Evolutionary conservation across 2,113 vertebrate species (phyloP).

Genomic region (Cettia cetti): DNA sequence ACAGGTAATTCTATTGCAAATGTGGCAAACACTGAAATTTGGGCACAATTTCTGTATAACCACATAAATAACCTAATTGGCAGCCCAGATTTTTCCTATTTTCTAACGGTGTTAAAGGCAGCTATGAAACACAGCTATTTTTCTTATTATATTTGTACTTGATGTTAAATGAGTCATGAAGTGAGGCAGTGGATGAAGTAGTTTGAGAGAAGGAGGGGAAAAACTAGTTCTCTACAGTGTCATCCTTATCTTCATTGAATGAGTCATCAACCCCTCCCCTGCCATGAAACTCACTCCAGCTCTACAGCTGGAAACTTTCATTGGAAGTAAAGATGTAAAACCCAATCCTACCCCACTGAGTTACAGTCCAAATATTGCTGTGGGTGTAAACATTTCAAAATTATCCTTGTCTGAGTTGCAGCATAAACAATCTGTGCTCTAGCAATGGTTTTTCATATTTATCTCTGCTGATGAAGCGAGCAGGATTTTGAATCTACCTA

Average conservation of each 20-base stretch:
- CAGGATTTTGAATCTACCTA: neutral
- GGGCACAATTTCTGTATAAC: neutral
- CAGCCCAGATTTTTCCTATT: neutral
- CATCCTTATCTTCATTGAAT: slow-evolving; percentile 7
- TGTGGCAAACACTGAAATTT: neutral
- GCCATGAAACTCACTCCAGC: neutral
- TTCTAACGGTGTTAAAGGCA: neutral
- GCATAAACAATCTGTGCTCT: neutral
- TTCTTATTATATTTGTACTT: slow-evolving; percentile 41
- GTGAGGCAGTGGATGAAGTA: slow-evolving; percentile 20
- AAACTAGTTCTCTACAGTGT: slow-evolving; percentile 11
- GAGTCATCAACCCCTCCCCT: slow-evolving; percentile 10
- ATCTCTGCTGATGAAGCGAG: neutral
- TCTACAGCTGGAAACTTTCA: neutral
- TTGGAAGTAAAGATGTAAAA: neutral
- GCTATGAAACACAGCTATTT: neutral
- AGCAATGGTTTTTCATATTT: neutral
- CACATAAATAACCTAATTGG: neutral
- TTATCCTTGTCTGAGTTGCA: neutral
- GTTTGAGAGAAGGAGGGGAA: neutral
- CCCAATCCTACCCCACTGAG: neutral
- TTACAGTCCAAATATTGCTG: neutral
- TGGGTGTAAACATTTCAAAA: neutral
- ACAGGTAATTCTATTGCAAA: neutral
- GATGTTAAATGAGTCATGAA: slow-evolving; percentile 61